Evolutionary conservation across 2,797 vertebrate genomes (phyloP).

Genomic region (Schizopygopsis malacanthus): DNA sequence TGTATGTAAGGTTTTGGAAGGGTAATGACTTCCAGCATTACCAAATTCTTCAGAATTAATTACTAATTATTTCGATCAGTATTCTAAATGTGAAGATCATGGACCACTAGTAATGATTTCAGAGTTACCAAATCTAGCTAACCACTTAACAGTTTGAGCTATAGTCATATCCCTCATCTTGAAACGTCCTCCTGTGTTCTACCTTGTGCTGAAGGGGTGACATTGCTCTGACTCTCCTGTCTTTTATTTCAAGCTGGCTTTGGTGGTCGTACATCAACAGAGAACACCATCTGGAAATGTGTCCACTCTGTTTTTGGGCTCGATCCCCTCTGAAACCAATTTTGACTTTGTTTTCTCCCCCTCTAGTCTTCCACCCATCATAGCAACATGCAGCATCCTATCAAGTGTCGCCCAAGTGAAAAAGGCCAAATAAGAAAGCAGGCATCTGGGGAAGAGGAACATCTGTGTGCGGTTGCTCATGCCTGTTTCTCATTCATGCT

Average conservation of each 20-base stretch:
- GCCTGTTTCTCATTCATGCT: slow-evolving; percentile 60
- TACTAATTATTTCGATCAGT: too few relatives aligned
- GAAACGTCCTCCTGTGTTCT: background rate
- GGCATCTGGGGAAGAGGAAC: slow-evolving; percentile 52
- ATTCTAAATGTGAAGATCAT: too few relatives aligned
- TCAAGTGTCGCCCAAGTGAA: slow-evolving; percentile 43
- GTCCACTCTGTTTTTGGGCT: slow-evolving; percentile 36
- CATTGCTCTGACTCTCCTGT: slow-evolving; percentile 24
- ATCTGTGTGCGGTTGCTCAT: slow-evolving; percentile 50
- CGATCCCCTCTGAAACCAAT: slow-evolving; percentile 42
- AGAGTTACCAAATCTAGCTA: too few relatives aligned
- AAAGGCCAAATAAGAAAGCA: slow-evolving; percentile 42
- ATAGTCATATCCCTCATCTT: background rate
- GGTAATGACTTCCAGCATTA: too few relatives aligned
- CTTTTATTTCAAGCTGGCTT: slow-evolving; percentile 36
- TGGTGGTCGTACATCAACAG: slow-evolving; percentile 40
- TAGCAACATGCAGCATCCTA: slow-evolving; percentile 41
- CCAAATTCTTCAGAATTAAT: too few relatives aligned
- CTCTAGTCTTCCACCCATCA: slow-evolving; percentile 50
- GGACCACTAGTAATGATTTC: too few relatives aligned
- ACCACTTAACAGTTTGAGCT: background rate
- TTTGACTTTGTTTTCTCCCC: slow-evolving; percentile 44
- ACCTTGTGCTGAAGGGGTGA: slow-evolving; percentile 17
- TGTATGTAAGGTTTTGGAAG: too few relatives aligned
- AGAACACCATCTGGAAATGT: slow-evolving; percentile 53